Evolutionary conservation across 2,888 invertebrate species (phyloP).

Genomic region (Tipula vernalis): DNA sequence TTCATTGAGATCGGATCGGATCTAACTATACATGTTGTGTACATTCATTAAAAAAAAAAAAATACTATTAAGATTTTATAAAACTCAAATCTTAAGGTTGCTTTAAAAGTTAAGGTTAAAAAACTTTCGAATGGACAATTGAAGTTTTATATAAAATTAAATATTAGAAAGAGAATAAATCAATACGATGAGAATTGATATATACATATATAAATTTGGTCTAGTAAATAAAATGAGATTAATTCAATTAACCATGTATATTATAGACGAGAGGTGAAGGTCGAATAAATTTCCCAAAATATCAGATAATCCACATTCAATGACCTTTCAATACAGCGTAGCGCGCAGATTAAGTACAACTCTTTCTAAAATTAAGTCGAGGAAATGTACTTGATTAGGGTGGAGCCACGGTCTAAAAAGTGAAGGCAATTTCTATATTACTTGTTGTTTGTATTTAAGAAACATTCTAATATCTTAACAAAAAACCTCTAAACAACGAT

Average conservation of each 20-base stretch:
- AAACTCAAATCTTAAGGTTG: neutral
- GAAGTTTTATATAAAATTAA: neutral
- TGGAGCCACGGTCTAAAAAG: neutral
- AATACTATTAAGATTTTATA: neutral
- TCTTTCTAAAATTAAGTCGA: neutral
- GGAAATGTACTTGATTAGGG: neutral
- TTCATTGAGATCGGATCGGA: neutral
- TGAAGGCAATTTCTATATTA: neutral
- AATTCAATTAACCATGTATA: neutral
- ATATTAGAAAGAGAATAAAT: neutral
- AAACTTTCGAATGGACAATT: constrained; percentile 4
- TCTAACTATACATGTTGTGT: neutral
- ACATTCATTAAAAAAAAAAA: neutral
- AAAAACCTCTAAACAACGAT: neutral
- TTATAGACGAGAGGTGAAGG: neutral
- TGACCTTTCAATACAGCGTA: neutral
- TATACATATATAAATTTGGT: no score
- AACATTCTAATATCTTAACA: neutral
- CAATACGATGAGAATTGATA: neutral
- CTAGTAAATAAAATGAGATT: neutral
- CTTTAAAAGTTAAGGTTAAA: neutral
- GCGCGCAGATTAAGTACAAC: neutral
- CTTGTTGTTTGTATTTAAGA: neutral
- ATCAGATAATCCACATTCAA: neutral
- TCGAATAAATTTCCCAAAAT: neutral